These are phyloP conservation scores for Lamprologus speciosus DNA, from an alignment of 2,113 vertebrate species.

Conservation along the genomic window DNA sequence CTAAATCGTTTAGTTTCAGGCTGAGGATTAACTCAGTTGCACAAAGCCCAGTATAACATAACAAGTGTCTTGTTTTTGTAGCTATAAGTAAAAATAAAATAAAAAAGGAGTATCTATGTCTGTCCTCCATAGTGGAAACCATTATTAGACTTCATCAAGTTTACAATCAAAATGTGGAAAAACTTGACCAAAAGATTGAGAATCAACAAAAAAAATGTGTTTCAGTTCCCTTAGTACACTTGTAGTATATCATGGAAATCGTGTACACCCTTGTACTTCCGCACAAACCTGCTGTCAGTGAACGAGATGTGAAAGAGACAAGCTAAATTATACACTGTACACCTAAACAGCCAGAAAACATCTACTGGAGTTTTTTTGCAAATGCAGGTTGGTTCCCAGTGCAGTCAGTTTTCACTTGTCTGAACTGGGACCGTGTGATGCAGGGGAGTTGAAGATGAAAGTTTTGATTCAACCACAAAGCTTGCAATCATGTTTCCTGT, in stretches of 20 bases:
- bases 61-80: rapidly evolving
- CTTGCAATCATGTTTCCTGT: background rate
- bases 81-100: background rate
- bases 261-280: background rate
- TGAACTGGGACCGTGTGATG: background rate
- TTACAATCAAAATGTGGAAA: background rate
- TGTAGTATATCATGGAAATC: rapidly evolving
- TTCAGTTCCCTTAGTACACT: background rate
- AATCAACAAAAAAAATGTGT: background rate
- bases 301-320: rapidly evolving
- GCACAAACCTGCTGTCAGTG: rapidly evolving
- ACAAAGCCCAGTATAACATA: background rate
- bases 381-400: background rate
- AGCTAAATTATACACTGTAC: rapidly evolving
- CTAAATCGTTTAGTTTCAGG: rapidly evolving
- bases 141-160: background rate
- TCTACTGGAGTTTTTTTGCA: rapidly evolving
- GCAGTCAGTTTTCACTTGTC: background rate
- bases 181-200: rapidly evolving
- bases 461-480: background rate
- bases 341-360: rapidly evolving
- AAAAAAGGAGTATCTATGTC: background rate
- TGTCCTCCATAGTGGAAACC: background rate
- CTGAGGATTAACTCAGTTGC: background rate
- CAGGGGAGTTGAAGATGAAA: background rate